Conservation (phyloP, 2,113 vertebrate genomes). For the Calyptommatus sinebrachiatus region DNA sequence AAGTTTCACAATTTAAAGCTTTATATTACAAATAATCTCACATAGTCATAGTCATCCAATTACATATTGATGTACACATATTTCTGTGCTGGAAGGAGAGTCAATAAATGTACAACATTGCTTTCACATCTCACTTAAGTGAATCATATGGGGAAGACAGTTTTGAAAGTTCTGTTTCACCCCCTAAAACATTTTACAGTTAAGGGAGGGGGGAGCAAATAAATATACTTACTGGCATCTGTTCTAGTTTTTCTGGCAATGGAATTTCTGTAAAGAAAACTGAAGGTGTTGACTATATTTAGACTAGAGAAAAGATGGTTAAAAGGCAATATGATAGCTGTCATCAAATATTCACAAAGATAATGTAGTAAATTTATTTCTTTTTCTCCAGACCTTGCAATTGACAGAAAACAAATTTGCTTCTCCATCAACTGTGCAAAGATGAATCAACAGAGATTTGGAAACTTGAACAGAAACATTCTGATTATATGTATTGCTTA, state of each 20-base stretch:
- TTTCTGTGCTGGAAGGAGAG: too few relatives aligned
- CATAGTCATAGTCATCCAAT: background rate
- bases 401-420: background rate
- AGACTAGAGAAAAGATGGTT: background rate
- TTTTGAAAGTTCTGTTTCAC: background rate
- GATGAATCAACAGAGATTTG: background rate
- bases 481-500: background rate
- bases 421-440: background rate
- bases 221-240: background rate
- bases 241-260: background rate
- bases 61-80: background rate
- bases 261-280: background rate
- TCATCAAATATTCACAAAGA: background rate
- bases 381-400: background rate
- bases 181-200: background rate
- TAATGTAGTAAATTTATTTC: background rate
- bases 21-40: background rate
- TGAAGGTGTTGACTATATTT: background rate
- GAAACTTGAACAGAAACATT: background rate
- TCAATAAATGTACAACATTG: background rate
- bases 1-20: background rate
- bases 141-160: background rate
- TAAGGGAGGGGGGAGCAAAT: background rate
- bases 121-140: background rate
- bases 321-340: background rate